phyloP scores from a whole-genome alignment of 2,797 vertebrate species.

The Linurgus olivaceus region DNA sequence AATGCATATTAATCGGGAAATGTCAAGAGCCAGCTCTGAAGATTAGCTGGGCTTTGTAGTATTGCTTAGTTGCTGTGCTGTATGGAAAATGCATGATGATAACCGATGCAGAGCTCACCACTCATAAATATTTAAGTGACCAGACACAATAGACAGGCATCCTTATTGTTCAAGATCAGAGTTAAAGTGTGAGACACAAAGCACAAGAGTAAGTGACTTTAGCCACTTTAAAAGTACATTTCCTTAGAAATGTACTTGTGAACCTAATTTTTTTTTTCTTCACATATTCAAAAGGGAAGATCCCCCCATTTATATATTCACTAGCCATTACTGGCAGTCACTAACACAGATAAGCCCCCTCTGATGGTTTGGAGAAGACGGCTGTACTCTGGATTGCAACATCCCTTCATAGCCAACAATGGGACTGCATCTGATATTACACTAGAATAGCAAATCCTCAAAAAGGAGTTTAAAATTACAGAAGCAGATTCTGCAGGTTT shows the following conservation, averaged over 20 bases:
- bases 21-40: background rate
- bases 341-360: background rate
- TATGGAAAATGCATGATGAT: background rate
- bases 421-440: background rate
- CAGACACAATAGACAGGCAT: constrained; percentile 5
- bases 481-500: background rate
- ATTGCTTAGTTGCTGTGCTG: background rate
- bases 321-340: background rate
- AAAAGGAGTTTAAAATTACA: background rate
- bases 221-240: background rate
- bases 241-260: background rate
- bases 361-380: background rate
- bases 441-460: background rate
- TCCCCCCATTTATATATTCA: background rate
- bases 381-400: background rate
- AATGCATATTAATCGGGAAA: background rate
- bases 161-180: background rate
- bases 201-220: background rate
- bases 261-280: background rate
- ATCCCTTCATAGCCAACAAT: background rate
- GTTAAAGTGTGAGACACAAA: background rate
- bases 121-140: constrained; percentile 64
- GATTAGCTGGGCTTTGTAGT: background rate
- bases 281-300: background rate
- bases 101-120: constrained; percentile 24